A percentile compares a stretch with the other conserved stretches of the same genome.
Evolutionary conservation across 2,797 vertebrate genomes (phyloP).

Genomic region (Pseudochromis fuscus): DNA sequence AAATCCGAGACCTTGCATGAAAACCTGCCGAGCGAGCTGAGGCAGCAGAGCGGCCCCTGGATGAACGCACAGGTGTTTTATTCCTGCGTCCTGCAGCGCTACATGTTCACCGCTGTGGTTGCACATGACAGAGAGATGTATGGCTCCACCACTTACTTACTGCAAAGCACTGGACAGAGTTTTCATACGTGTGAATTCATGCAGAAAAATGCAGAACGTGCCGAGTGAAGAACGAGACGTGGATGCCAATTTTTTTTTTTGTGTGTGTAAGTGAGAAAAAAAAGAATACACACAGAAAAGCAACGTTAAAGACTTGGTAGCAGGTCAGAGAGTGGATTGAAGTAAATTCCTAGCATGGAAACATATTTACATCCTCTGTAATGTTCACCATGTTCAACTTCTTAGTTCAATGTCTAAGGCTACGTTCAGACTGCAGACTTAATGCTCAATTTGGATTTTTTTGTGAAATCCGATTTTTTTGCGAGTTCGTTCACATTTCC

Average conservation of each 20-base stretch:
- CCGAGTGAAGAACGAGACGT: background rate
- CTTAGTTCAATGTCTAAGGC: background rate
- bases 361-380: background rate
- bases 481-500: too few relatives aligned
- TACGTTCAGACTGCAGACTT: too few relatives aligned
- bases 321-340: too few relatives aligned
- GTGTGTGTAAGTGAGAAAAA: background rate
- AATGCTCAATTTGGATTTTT: too few relatives aligned
- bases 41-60: slow-evolving; percentile 4
- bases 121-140: slow-evolving; percentile 25
- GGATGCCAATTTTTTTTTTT: background rate
- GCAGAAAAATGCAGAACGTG: background rate
- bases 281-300: too few relatives aligned
- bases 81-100: slow-evolving; percentile 23
- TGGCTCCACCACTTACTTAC: background rate
- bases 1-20: slow-evolving; percentile 5
- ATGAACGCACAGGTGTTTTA: slow-evolving; percentile 20
- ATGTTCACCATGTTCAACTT: background rate
- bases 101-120: slow-evolving; percentile 14
- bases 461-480: too few relatives aligned
- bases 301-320: too few relatives aligned
- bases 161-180: background rate
- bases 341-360: too few relatives aligned
- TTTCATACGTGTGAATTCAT: slow-evolving; percentile 2
- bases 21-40: slow-evolving; percentile 31